Evolutionary conservation across 2,113 vertebrate genomes (phyloP).

Genomic region (Aptenodytes forsteri): DNA sequence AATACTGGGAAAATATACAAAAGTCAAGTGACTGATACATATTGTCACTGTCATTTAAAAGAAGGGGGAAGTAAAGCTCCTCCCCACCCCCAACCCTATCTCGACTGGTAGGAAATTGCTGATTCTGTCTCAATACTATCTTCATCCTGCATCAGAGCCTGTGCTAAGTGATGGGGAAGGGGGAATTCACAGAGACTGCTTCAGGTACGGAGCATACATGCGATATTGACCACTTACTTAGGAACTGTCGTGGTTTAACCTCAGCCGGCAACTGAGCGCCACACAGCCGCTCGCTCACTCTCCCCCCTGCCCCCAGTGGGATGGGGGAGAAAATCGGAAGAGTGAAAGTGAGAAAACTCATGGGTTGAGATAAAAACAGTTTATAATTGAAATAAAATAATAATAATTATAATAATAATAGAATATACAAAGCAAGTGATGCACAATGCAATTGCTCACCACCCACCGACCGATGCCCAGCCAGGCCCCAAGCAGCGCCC

Average conservation of each 20-base stretch:
- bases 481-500: no score
- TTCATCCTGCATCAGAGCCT: not conserved
- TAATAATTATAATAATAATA: no score
- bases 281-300: no score
- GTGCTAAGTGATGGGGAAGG: not conserved
- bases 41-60: not conserved
- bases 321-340: no score
- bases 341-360: no score
- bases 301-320: no score
- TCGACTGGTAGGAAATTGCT: not conserved
- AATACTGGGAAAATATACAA: not conserved
- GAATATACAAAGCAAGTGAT: no score
- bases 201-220: not conserved
- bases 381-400: no score
- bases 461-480: no score
- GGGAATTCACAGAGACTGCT: not conserved
- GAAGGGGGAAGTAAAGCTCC: not conserved
- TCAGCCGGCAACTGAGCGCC: no score
- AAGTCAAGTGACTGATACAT: not conserved
- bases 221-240: not conserved
- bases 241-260: not conserved
- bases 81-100: accelerated
- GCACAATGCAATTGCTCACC: no score
- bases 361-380: no score
- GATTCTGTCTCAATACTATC: not conserved